Evolutionary conservation across 2,113 vertebrate species (phyloP), one percentile per base, ranked within the genome.

Genomic region (Hippocampus abdominalis): DNA sequence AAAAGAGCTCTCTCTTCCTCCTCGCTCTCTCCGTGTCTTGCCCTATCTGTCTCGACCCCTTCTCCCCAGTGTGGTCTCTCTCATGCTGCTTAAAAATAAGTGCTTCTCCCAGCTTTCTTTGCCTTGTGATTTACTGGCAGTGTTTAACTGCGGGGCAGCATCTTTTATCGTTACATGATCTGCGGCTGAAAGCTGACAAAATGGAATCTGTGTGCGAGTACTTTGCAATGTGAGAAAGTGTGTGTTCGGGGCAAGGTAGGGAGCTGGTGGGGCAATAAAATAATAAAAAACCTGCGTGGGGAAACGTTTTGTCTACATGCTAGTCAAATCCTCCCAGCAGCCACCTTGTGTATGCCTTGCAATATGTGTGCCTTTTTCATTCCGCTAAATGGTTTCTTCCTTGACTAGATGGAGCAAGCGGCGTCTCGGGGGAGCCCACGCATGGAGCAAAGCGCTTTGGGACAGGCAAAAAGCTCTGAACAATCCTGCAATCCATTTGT

Each of bases 121-220:
- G 82, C 86, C 81, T 76, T 78, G 84, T 89, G 89, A 92, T 91
- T 91, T 90, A 90, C 84, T 88, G 89, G 89, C 87, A 87, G 87
- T 89, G 85, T 84, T 84, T 90, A 88, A 89, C 89, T 86, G 83
- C 85, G 79, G 89, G 88, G 86, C 90, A 88, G 87, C 88, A 87
- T 90, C 90, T 91, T 89, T 89, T 90, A 91, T 90, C 82, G 90
- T 91, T 89, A 90, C 89, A 90, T 91, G 90, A 92, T 90, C 90
- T 88, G 80, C 73, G 79, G 88, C 88, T 87, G 87, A 91, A 91
- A 91, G 88, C 90, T 89, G 89, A 90, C 90, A 91, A 92, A 91
- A 92, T 88, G 86, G 87, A 91, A 91, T 89, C 88, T 83, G 70
- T 81, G 82, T 70, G 71, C 72, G 59, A 76, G 82, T 83, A 87